These are phyloP conservation scores for Cyprinodon tularosa DNA, from an alignment of 2,113 vertebrate species.

Conservation along the genomic window DNA sequence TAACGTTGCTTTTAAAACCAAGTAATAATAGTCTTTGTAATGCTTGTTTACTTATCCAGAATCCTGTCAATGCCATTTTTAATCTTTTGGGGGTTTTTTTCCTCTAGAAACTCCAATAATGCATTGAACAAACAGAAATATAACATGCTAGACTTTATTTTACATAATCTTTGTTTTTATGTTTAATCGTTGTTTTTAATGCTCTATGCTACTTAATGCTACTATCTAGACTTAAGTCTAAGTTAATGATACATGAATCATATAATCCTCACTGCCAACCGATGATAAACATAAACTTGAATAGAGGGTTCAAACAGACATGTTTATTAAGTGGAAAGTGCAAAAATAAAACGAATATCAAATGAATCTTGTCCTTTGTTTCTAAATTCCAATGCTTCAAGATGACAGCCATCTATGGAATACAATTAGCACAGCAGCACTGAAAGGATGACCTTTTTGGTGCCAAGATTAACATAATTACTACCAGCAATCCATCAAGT, in stretches of 20 bases:
- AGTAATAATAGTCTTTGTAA: neutral
- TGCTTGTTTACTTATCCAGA: neutral
- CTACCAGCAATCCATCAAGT: conserved; percentile 1
- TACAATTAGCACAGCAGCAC: neutral
- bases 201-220: no score
- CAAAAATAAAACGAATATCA: neutral
- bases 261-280: neutral
- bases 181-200: no score
- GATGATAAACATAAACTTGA: neutral
- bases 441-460: neutral
- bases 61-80: neutral
- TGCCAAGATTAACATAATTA: neutral
- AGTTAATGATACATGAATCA: no score
- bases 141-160: neutral
- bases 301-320: no score
- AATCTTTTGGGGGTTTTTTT: neutral
- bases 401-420: neutral
- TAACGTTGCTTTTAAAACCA: neutral
- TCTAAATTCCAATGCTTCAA: neutral
- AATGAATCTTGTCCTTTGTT: neutral
- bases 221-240: no score
- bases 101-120: neutral
- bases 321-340: neutral
- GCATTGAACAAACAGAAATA: neutral
- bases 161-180: no score